phyloP scores from a whole-genome alignment of 2,113 vertebrate species.

The Gnathochromis pfefferi region DNA sequence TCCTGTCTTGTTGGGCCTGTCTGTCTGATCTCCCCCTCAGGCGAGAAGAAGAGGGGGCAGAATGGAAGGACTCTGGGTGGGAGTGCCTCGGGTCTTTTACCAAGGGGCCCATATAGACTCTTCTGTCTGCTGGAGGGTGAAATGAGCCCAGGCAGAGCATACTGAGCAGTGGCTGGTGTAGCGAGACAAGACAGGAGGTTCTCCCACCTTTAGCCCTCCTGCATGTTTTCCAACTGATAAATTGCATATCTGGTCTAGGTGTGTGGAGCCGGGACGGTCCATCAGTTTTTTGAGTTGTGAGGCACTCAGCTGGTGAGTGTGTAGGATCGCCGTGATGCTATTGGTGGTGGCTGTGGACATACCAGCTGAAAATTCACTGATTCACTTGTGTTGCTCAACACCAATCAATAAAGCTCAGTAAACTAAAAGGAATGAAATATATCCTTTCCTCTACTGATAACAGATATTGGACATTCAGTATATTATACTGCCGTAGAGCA shows the following conservation, averaged over 20 bases:
- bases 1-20: slow-evolving; percentile 58
- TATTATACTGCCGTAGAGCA: not conserved
- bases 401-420: slow-evolving; percentile 13
- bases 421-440: not conserved
- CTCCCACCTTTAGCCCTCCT: slow-evolving; percentile 58
- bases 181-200: slow-evolving; percentile 51
- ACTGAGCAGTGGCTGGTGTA: slow-evolving; percentile 56
- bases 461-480: not conserved
- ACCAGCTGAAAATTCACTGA: slow-evolving; percentile 4
- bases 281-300: slow-evolving; percentile 36
- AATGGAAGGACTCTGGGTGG: slow-evolving; percentile 51
- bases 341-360: slow-evolving; percentile 1
- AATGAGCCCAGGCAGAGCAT: slow-evolving; percentile 69
- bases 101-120: slow-evolving; percentile 50
- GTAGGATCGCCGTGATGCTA: not conserved
- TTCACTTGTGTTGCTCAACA: slow-evolving; percentile 8
- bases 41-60: slow-evolving; percentile 7
- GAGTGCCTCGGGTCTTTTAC: slow-evolving; percentile 56
- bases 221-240: slow-evolving; percentile 67
- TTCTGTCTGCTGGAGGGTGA: slow-evolving; percentile 70
- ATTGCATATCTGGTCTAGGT: slow-evolving; percentile 52
- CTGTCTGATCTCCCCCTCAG: slow-evolving; percentile 43
- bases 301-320: slow-evolving; percentile 17
- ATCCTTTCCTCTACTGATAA: not conserved
- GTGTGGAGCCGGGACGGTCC: slow-evolving; percentile 27